Base-by-base conservation (phyloP, 2,888 invertebrate species). In the Physocephala rufipes region DNA sequence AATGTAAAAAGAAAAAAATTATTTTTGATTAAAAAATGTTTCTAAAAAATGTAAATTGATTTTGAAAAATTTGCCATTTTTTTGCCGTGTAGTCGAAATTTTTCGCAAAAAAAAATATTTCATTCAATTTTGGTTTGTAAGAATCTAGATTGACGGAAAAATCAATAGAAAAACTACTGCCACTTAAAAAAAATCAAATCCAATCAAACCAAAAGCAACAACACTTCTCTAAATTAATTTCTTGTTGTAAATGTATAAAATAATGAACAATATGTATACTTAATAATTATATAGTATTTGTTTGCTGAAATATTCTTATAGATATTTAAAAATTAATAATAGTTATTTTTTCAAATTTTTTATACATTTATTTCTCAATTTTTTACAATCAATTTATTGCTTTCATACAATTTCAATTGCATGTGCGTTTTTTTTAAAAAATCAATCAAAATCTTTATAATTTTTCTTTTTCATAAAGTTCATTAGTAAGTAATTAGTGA, bases 21-120 rank as follows among this genome's bases (percentile, higher is more conserved):
- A 58, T 47, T 19, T 67, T 47, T n/a, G 47, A 67, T 58, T n/a
- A n/a, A n/a, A n/a, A n/a, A n/a, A n/a, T n/a, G n/a, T n/a, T n/a
- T n/a, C n/a, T n/a, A n/a, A n/a, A n/a, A n/a, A n/a, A n/a, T n/a
- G n/a, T n/a, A n/a, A n/a, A n/a, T n/a, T n/a, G 58, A n/a, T n/a
- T 13, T 63, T n/a, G 26, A 24, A 16, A 36, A 67, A 67, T 58
- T 45, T 47, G 58, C 59, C 58, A 26, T 28, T 21, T 58, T 58
- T 36, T 45, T 58, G 45, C 45, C 67, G 45, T 58, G 55, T 67
- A 55, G 36, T 45, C 45, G 58, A 55, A 58, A 58, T 55, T 53
- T 53, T 53, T 55, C 45, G 43, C 16, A 9, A n/a, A 45, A 19
- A 21, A 2, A 28, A 16, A 26, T 63, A n/a, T 19, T 24, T 26